Percentiles rank a stretch among this genome's conserved stretches.
These are phyloP conservation scores for Deroplatys truncata DNA, from an alignment of 2,888 invertebrate genomes.

Conservation along the genomic window DNA sequence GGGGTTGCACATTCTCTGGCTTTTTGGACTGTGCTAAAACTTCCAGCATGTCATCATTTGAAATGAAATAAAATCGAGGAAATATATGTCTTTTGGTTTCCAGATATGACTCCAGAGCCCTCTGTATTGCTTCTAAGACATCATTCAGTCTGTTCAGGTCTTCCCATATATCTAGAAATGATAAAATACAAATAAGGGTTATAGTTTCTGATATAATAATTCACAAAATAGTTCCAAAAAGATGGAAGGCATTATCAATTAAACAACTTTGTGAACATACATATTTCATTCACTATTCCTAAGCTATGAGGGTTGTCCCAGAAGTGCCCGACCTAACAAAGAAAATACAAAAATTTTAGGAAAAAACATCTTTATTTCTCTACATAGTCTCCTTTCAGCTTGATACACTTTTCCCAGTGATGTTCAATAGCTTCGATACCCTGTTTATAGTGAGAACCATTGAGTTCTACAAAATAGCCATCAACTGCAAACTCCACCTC, in stretches of 20 bases:
- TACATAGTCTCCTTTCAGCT: too few relatives aligned
- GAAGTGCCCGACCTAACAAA: too few relatives aligned
- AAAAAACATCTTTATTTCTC: too few relatives aligned
- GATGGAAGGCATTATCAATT: too few relatives aligned
- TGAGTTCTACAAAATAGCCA: too few relatives aligned
- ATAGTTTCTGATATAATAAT: not conserved
- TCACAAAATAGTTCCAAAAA: conserved; percentile 32
- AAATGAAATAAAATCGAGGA: conserved; percentile 78
- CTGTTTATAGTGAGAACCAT: too few relatives aligned
- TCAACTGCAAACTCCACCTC: too few relatives aligned
- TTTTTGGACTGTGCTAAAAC: conserved; percentile 82
- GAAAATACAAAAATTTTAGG: too few relatives aligned
- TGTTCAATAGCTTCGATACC: too few relatives aligned
- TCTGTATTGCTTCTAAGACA: conserved; percentile 73
- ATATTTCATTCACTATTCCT: not conserved
- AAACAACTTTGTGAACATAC: not conserved
- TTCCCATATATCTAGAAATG: conserved; percentile 52
- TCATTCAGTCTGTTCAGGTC: conserved; percentile 68
- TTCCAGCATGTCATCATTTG: conserved; percentile 78
- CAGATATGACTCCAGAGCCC: conserved; percentile 79
- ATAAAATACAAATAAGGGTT: not conserved
- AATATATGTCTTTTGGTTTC: conserved; percentile 86
- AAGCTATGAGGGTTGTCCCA: too few relatives aligned
- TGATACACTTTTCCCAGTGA: too few relatives aligned
- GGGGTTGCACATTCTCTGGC: conserved; percentile 78